phyloP scores from a whole-genome alignment of 2,888 invertebrate species.

The Eupithecia pulchellata region DNA sequence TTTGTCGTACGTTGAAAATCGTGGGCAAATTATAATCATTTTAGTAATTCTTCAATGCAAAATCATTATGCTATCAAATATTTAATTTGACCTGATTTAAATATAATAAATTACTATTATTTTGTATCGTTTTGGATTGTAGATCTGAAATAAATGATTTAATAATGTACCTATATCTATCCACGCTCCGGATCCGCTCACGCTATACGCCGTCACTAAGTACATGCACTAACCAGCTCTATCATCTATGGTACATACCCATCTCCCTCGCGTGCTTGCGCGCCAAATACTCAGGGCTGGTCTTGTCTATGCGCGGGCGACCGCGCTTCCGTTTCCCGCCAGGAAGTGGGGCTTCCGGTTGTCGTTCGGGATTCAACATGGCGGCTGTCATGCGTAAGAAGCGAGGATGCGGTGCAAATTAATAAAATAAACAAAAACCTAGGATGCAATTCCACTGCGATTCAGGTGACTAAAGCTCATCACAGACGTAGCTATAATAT shows the following conservation, averaged over 20 bases:
- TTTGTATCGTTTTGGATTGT: too few species aligned
- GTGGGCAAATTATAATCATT: too few species aligned
- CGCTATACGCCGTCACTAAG: background rate
- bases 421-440: conserved; percentile 25
- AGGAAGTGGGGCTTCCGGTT: conserved; percentile 46
- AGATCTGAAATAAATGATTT: too few species aligned
- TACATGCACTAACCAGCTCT: background rate
- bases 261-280: conserved; percentile 71
- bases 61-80: too few species aligned
- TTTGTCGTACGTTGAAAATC: too few species aligned
- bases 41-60: too few species aligned
- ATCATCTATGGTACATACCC: conserved; percentile 55
- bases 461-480: background rate
- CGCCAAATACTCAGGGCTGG: conserved; percentile 75
- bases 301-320: conserved; percentile 75
- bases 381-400: conserved; percentile 45
- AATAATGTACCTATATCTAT: too few species aligned
- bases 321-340: conserved; percentile 63
- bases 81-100: too few species aligned
- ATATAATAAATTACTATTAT: too few species aligned
- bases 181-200: background rate
- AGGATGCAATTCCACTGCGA: background rate
- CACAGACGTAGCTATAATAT: too few species aligned
- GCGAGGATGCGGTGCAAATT: conserved; percentile 32
- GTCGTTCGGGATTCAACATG: conserved; percentile 51